Base-by-base conservation (phyloP, 2,113 vertebrate species). In the Megalops atlanticus region DNA sequence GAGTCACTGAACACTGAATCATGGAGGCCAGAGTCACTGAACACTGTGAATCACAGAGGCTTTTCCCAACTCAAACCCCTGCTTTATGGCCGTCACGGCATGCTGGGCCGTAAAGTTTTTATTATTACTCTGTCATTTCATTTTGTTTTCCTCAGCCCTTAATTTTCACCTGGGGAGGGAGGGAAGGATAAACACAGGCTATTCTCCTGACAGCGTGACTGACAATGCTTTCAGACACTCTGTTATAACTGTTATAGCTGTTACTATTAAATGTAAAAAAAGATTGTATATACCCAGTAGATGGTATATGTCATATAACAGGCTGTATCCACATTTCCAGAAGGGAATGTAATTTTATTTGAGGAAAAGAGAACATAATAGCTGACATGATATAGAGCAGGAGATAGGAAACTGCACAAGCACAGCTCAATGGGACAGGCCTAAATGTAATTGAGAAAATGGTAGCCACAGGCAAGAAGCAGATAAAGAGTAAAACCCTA, bases 401-500 rank as follows among this genome's bases (percentile, higher is more conserved):
- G 1, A 21, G 36, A 31, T 41, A 49, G 82, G 83, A 90, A 84
- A 84, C 82, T 35, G 76, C 68, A 21, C 74, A 81, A 76, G 81
- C 75, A 52, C 21, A 24, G 43, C 80, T 82, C 73, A 87, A 41
- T n/a, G 68, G 38, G 75, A 85, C 64, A 80, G 79, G 39, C 82
- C 71, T 84, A 86, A 84, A 89, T 84, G 86, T 89, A 86, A 83
- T 86, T 86, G 80, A 74, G 83, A 76, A 83, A 85, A 83, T 18
- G 81, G 86, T 88, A 85, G 82, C 84, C 81, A 83, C 21, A 58
- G 84, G 68, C 79, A 84, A 84, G 79, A 74, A 84, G 80, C 75
- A 90, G 84, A 89, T 90, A 89, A 86, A 87, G 87, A 85, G 81
- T 80, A 86, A 85, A 89, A 87, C 83, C 70, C 33, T 81, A 82